Conservation (phyloP, 2,888 invertebrate species). For the Druceiella hillmani region DNA sequence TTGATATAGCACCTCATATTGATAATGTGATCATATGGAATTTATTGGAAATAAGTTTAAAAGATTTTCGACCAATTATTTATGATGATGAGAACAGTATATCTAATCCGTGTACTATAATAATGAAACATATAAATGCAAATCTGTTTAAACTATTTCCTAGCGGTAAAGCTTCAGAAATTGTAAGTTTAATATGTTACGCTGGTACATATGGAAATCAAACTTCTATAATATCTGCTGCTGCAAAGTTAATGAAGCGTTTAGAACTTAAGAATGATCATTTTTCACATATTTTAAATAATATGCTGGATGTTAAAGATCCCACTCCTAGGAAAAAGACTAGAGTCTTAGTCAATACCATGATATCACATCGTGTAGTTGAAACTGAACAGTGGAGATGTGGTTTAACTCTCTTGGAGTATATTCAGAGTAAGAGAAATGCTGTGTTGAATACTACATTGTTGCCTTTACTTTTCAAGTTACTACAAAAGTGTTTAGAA, state of each 20-base stretch:
- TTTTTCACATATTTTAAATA: slow-evolving; percentile 52
- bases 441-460: slow-evolving; percentile 60
- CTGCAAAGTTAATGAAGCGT: slow-evolving; percentile 59
- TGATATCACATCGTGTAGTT: slow-evolving; percentile 56
- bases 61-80: slow-evolving; percentile 45
- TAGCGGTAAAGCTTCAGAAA: slow-evolving; percentile 36
- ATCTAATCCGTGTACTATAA: slow-evolving; percentile 41
- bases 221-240: slow-evolving; percentile 54
- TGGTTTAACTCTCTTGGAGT: slow-evolving; percentile 75
- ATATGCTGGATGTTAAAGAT: slow-evolving; percentile 52
- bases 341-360: slow-evolving; percentile 36
- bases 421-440: slow-evolving; percentile 80
- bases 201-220: slow-evolving; percentile 55
- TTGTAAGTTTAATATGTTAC: slow-evolving; percentile 50
- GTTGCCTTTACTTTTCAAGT: slow-evolving; percentile 69
- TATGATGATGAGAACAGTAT: slow-evolving; percentile 35
- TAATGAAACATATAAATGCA: slow-evolving; percentile 54
- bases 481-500: slow-evolving; percentile 71
- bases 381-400: slow-evolving; percentile 69
- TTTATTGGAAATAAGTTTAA: slow-evolving; percentile 51
- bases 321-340: slow-evolving; percentile 39
- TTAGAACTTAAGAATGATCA: slow-evolving; percentile 59
- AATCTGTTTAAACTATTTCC: slow-evolving; percentile 49
- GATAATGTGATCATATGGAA: slow-evolving; percentile 49
- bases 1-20: slow-evolving; percentile 39